Percentiles rank a stretch among this genome's conserved stretches.
These are phyloP conservation scores for Mythimna vitellina DNA, from an alignment of 2,888 invertebrate species.

Conservation along the genomic window DNA sequence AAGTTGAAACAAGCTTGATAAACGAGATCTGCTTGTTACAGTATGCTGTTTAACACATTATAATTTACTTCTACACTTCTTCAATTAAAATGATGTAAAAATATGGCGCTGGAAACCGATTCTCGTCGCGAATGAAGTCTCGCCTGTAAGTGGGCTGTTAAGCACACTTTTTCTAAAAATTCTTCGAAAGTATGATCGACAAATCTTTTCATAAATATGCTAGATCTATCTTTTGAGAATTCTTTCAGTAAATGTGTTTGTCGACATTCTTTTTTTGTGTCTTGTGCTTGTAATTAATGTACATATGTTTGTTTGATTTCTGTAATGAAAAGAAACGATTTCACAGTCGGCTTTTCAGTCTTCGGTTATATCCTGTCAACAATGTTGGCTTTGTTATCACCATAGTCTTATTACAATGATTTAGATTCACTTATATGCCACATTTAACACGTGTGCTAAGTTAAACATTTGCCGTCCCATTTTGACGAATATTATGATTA, in stretches of 20 bases:
- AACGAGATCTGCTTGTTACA: constrained; percentile 41
- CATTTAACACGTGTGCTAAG: no score
- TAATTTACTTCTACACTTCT: constrained; percentile 42
- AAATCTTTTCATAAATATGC: constrained; percentile 38
- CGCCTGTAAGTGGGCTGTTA: constrained; percentile 38
- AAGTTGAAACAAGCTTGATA: constrained; percentile 25
- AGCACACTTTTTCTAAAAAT: constrained; percentile 52
- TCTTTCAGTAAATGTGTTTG: constrained; percentile 13
- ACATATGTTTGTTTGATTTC: constrained; percentile 13
- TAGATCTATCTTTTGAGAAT: constrained; percentile 21
- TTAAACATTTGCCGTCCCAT: not conserved
- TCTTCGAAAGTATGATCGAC: constrained; percentile 16
- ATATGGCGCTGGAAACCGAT: constrained; percentile 33
- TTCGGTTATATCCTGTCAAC: not conserved
- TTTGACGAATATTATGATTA: not conserved
- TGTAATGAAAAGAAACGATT: constrained; percentile 13
- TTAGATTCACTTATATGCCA: not conserved
- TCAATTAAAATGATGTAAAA: constrained; percentile 35
- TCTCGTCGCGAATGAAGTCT: constrained; percentile 21
- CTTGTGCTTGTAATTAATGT: constrained; percentile 8
- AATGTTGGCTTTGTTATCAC: constrained; percentile 22
- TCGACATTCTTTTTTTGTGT: not conserved
- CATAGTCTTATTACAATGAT: not conserved
- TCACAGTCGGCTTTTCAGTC: constrained; percentile 10
- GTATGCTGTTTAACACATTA: constrained; percentile 33